Conservation (phyloP, 2,888 invertebrate genomes). For the Tipula vernalis region DNA sequence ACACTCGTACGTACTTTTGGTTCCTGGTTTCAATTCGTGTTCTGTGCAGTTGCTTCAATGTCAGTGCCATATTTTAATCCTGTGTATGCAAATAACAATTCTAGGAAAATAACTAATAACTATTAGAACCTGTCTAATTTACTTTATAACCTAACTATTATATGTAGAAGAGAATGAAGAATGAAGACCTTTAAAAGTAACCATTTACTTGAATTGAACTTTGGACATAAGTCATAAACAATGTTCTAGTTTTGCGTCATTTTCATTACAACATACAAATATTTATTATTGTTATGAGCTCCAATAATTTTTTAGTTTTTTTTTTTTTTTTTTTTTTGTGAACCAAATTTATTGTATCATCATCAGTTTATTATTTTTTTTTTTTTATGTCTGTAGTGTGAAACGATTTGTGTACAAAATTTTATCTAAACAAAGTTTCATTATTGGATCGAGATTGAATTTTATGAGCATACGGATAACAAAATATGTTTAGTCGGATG, state of each 20-base stretch:
- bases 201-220: background rate
- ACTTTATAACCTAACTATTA: no score
- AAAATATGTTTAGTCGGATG: background rate
- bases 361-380: background rate
- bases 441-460: background rate
- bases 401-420: background rate
- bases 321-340: slow-evolving; percentile 4
- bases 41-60: no score
- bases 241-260: background rate
- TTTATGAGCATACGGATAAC: background rate
- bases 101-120: no score
- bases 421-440: background rate
- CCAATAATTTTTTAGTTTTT: background rate
- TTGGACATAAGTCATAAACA: background rate
- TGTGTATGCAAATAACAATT: no score
- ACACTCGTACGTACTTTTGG: no score
- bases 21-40: no score
- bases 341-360: background rate
- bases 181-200: no score
- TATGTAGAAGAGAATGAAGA: no score
- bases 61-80: no score
- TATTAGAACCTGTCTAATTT: no score
- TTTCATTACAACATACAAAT: background rate
- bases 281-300: background rate
- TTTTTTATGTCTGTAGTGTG: background rate